Evolutionary conservation across 2,888 invertebrate species (phyloP), one percentile per base, ranked within the genome.

Genomic region (Cryptosula pallasiana): DNA sequence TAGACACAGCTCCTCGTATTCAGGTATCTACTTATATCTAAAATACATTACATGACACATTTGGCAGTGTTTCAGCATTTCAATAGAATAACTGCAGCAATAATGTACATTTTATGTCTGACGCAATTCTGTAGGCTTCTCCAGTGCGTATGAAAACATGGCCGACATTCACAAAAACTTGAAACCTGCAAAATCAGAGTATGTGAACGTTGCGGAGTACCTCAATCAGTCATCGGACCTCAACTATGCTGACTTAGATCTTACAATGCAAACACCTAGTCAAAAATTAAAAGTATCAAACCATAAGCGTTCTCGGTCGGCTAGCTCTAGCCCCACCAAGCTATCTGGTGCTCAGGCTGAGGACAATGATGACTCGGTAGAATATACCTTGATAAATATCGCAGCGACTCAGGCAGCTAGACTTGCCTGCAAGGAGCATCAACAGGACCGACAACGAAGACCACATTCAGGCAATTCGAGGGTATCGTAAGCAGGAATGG

Each of bases 241-340:
- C 16, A 63, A 63, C 63, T 63, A 63, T 63, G 63, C 63, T 32
- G 63, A 63, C 32, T n/a, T 63, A 32, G 63, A 63, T 32, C 27
- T 63, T 5, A 63, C 63, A 34, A 9, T 63, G 9, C 63, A 25
- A 9, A 27, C 2, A n/a, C 32, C 32, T 13, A n/a, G 23, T n/a
- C 16, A 55, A n/a, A 63, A 32, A n/a, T 23, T 5, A 57, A 32
- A 16, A 13, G 20, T 27, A 13, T 63, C 63, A 29, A 25, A 27
- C 9, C 25, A 5, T 63, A 9, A 9, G 9, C 16, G 32, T 16
- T 29, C 9, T 9, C 20, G 63, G 9, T 57, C n/a, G 3, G 57
- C 57, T 16, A 27, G 25, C 20, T 5, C 57, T 16, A 27, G 25
- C 13, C 63, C 63, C 2, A 63, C 63, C 32, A 32, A 32, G 63